These are phyloP conservation scores for Dromaius novaehollandiae DNA, from an alignment of 2,113 vertebrate genomes.

Conservation along the genomic window DNA sequence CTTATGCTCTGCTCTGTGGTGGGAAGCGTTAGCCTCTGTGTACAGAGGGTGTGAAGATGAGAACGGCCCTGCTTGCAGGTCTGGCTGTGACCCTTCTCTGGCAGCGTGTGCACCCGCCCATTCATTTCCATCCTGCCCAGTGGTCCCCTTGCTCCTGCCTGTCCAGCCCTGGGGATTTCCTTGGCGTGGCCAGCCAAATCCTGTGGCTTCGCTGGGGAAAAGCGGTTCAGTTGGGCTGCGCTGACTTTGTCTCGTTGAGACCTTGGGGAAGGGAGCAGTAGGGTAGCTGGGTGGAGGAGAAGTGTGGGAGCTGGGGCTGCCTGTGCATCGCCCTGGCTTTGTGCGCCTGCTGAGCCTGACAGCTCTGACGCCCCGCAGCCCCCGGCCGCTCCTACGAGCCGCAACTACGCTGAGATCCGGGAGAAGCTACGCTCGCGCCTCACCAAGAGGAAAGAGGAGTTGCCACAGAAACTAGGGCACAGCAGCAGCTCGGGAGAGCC, in stretches of 20 bases:
- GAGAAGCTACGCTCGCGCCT: constrained; percentile 96
- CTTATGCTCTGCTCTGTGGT: fast-evolving
- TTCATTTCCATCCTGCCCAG: background rate
- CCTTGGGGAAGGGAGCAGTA: background rate
- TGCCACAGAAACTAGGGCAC: constrained; percentile 87
- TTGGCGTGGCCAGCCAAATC: background rate
- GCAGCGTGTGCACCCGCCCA: fast-evolving
- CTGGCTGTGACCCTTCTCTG: background rate
- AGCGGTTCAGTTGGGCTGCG: background rate
- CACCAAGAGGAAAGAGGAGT: constrained; percentile 95
- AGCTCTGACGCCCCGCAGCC: constrained; percentile 76
- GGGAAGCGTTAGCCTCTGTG: fast-evolving
- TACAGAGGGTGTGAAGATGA: fast-evolving
- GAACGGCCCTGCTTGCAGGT: background rate
- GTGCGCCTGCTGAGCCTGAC: background rate
- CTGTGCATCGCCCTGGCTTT: fast-evolving
- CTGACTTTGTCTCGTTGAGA: background rate
- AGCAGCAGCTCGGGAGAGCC: constrained; percentile 82
- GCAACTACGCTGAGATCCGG: constrained; percentile 97
- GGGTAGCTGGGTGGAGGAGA: background rate
- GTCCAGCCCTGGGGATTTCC: background rate
- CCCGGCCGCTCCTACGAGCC: constrained; percentile 95
- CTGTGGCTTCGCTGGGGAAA: background rate
- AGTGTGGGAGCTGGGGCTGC: background rate
- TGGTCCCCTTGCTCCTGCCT: constrained; percentile 11